phyloP scores from a whole-genome alignment of 1,140 invertebrate species.

The Oncopodura yosiiana region DNA sequence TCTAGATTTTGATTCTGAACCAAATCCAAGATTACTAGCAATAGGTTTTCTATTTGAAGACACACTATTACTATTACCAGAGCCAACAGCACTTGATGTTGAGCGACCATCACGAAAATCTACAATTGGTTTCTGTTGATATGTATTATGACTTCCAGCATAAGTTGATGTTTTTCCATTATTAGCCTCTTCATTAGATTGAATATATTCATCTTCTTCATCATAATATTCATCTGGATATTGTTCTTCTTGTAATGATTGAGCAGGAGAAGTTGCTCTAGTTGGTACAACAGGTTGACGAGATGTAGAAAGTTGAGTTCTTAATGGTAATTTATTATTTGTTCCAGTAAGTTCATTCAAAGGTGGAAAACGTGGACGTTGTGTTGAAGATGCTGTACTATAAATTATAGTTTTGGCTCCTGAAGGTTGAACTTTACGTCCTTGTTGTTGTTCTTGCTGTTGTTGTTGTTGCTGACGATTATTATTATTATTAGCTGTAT shows the following conservation, averaged over 20 bases:
- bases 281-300: background rate
- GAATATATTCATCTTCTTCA: constrained; percentile 8
- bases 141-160: constrained; percentile 4
- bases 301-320: background rate
- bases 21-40: too few relatives aligned
- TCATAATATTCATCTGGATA: constrained; percentile 29
- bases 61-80: too few relatives aligned
- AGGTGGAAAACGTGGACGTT: constrained; percentile 1
- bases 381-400: background rate
- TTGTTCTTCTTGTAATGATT: background rate
- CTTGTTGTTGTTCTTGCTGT: constrained; percentile 29
- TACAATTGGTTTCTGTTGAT: background rate
- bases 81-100: too few relatives aligned
- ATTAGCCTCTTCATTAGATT: background rate
- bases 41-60: too few relatives aligned
- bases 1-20: background rate
- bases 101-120: background rate
- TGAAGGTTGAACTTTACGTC: constrained; percentile 29
- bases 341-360: constrained; percentile 6
- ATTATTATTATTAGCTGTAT: constrained; percentile 16
- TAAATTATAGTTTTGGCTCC: constrained; percentile 31
- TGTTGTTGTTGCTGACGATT: constrained; percentile 18
- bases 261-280: constrained; percentile 1
- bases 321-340: background rate
- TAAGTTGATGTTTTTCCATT: constrained; percentile 5